Evolutionary conservation across 2,797 vertebrate species (phyloP), one percentile per base, ranked within the genome.

Genomic region (Zonotrichia albicollis): DNA sequence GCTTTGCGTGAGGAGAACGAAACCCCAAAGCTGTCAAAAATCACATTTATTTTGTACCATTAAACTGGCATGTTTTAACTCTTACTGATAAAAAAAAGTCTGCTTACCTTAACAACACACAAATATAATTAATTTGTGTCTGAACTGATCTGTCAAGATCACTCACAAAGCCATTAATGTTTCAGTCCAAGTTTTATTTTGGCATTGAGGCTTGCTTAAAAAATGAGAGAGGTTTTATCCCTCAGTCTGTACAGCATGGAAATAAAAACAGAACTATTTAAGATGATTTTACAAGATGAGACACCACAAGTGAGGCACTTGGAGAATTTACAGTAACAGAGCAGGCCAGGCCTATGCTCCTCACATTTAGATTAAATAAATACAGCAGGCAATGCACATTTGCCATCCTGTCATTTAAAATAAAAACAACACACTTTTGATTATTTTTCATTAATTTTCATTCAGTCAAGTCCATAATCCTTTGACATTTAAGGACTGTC

Each of bases 31-130:
- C 1, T n/a, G 34, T 34, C 15, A 73, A 78, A 78, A 51, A 58
- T 14, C 8, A 1, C 10, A 1, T 1, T 36, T 19, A 5, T 5
- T 36, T 60, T 55, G 18, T 26, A 21, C 13, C 13, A 4, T 30
- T 42, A 13, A 12, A 34, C 2, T 21, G 22, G 2, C 1, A 0
- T 1, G 5, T 13, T 2, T 2, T 16, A 9, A 6, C 25, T 38
- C 16, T 70, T 45, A 11, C 0, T 29, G 26, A 27, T 5, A 13
- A 5, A 23, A 45, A 5, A 9, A 5, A 18, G 4, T 6, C 66
- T 4, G 25, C 54, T 60, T 55, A 16, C 29, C 54, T 66, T 7
- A 26, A 14, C 1, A 60, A 48, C 57, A 45, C 8, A 11, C 29
- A 5, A 29, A 4, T 0, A 1, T 13, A 9, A 22, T 20, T 36